These are phyloP conservation scores for Bombus fervidus DNA, from an alignment of 1,140 invertebrate species.

Conservation along the genomic window DNA sequence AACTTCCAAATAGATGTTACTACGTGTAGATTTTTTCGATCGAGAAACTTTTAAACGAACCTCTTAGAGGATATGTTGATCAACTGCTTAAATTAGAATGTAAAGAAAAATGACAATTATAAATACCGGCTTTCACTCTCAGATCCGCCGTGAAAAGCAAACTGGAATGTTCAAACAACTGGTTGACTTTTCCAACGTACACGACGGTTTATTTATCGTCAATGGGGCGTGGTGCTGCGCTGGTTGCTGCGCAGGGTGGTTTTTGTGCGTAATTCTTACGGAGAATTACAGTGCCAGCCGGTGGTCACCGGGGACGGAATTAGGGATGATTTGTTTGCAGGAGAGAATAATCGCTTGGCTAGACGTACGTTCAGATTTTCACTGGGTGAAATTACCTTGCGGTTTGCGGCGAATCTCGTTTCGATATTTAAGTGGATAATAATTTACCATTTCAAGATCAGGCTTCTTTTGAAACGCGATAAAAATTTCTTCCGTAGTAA, in stretches of 20 bases:
- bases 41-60: background rate
- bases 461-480: background rate
- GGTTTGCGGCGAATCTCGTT: background rate
- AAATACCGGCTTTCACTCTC: too few relatives aligned
- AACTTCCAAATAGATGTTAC: background rate
- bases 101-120: too few relatives aligned
- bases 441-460: background rate
- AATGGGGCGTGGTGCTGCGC: conserved; percentile 4
- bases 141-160: too few relatives aligned
- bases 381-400: background rate
- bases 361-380: background rate
- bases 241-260: background rate
- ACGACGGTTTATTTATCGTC: conserved; percentile 26
- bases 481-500: background rate
- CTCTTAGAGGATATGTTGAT: too few relatives aligned
- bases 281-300: conserved; percentile 9
- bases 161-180: background rate
- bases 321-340: conserved; percentile 43
- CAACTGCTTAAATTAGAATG: too few relatives aligned
- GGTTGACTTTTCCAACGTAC: background rate
- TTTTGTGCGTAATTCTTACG: conserved; percentile 29
- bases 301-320: conserved; percentile 30
- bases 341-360: background rate
- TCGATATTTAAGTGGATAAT: background rate
- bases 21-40: background rate